Evolutionary conservation across 35 echinoderm and acorn worm genomes (phyloP).

Genomic region (Heliocidaris erythrogramma): DNA sequence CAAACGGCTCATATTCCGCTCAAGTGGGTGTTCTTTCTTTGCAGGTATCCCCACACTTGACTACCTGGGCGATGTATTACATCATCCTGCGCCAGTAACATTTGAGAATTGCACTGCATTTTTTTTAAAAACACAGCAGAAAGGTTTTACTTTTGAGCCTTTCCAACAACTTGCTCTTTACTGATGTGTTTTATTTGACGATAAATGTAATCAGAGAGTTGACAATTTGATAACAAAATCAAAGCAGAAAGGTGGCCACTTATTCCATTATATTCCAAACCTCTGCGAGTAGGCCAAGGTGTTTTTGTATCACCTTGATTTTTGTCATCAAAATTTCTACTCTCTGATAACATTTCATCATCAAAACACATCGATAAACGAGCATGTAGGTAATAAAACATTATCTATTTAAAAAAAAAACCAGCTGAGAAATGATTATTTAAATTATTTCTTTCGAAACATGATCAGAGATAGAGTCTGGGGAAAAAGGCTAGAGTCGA

Average conservation of each 20-base stretch:
- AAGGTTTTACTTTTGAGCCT: too few relatives aligned
- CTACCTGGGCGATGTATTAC: background rate
- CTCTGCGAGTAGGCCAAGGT: background rate
- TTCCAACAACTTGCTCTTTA: too few relatives aligned
- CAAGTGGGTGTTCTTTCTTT: background rate
- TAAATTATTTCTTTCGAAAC: background rate
- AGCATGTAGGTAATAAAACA: too few relatives aligned
- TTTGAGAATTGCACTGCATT: background rate
- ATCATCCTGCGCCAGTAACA: too few relatives aligned
- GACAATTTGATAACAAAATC: too few relatives aligned
- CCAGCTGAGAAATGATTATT: background rate
- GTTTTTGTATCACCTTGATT: background rate
- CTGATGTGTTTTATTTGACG: too few relatives aligned
- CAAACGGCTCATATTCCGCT: background rate
- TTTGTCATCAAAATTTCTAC: background rate
- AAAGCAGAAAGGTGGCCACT: background rate
- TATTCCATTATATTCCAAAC: background rate
- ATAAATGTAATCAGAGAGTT: too few relatives aligned
- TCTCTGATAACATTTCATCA: background rate
- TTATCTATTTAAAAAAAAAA: background rate
- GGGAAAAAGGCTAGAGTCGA: background rate
- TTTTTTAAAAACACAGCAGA: background rate
- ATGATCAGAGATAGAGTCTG: background rate
- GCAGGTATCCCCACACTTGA: background rate
- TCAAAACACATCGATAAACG: too few relatives aligned